Conservation (phyloP, 2,113 vertebrate genomes). For the Centropristis striata region DNA sequence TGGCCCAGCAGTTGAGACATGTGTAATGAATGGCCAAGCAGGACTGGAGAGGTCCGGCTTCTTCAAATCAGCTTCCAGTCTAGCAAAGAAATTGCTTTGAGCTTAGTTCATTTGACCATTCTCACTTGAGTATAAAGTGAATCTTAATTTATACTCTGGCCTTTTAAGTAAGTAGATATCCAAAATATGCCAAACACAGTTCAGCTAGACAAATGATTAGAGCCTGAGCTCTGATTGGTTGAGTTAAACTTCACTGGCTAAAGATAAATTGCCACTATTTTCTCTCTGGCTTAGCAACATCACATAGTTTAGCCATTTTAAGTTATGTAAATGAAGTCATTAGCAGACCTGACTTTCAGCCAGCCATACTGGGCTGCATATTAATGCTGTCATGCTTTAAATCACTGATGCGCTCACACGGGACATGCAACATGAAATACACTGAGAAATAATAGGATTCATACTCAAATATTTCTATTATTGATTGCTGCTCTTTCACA, state of each 20-base stretch:
- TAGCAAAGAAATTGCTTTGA: conserved; percentile 1
- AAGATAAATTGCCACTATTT: not conserved
- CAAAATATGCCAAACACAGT: conserved; percentile 13
- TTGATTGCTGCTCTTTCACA: no score
- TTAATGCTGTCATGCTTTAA: not conserved
- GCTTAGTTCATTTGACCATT: conserved; percentile 19
- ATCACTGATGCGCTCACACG: not conserved
- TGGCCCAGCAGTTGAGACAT: conserved; percentile 19
- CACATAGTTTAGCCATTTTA: not conserved
- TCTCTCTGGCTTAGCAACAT: not conserved
- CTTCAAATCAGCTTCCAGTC: conserved; percentile 9
- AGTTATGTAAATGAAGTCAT: conserved; percentile 11
- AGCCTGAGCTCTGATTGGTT: conserved; percentile 2
- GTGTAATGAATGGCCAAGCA: conserved; percentile 22
- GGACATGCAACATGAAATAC: not conserved
- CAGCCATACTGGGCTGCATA: not conserved
- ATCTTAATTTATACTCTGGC: not conserved
- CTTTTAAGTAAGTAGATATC: conserved; percentile 10
- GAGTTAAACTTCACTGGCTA: not conserved
- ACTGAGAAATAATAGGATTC: not conserved
- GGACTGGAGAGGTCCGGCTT: not conserved
- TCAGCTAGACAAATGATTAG: conserved; percentile 1
- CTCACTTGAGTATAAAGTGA: not conserved
- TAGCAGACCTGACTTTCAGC: not conserved
- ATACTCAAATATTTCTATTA: no score